A percentile compares a stretch with the other conserved stretches of the same genome.
Conservation (phyloP, 2,797 vertebrate genomes). For the Chiloscyllium punctatum region DNA sequence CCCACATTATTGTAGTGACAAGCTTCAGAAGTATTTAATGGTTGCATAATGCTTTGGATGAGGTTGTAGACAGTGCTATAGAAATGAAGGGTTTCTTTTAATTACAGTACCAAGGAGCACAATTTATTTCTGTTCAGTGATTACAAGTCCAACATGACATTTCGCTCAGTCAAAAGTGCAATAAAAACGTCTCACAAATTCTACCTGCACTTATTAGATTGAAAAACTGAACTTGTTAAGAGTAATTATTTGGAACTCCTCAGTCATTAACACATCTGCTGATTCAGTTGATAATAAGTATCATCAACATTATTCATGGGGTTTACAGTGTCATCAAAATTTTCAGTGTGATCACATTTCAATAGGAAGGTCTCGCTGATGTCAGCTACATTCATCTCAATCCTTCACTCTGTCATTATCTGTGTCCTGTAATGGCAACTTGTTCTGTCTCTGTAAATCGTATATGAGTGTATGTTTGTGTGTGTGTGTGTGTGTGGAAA, state of each 20-base stretch:
- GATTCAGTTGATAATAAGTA: background rate
- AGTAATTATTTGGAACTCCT: no score
- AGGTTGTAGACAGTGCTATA: no score
- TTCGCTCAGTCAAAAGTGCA: background rate
- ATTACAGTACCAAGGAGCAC: background rate
- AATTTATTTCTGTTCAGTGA: background rate
- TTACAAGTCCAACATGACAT: background rate
- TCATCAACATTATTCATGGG: background rate
- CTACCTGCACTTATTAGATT: background rate
- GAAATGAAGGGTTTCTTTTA: background rate
- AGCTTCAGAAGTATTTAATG: background rate
- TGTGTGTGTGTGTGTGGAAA: no score
- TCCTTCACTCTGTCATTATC: no score
- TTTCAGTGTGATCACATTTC: background rate
- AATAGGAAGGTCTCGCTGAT: background rate
- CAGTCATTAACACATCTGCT: no score
- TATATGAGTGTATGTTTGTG: no score
- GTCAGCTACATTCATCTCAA: no score
- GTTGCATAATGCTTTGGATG: background rate
- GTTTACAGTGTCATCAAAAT: background rate
- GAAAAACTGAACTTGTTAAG: background rate
- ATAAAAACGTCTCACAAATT: background rate
- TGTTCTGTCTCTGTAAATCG: no score
- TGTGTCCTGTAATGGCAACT: no score
- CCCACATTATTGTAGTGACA: background rate